Base-by-base conservation (phyloP, 2,888 invertebrate species). In the Empis stercorea region DNA sequence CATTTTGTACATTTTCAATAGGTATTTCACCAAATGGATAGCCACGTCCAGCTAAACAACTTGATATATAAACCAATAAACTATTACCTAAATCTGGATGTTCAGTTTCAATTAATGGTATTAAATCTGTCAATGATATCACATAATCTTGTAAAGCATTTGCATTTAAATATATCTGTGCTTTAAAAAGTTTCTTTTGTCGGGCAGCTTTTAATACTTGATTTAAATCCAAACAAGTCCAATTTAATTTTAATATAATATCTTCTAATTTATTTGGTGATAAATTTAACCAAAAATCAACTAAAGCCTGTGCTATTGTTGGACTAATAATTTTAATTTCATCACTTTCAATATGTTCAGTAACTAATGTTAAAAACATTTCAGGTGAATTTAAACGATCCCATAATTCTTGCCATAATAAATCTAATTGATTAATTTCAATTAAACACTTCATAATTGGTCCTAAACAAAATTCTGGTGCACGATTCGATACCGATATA, bases 1-100 rank as follows among this genome's bases (percentile, higher is more conserved):
- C 86, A 58, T 75, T 72, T 30, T 75, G 73, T 9, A 79, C 75
- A 43, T 75, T 68, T 32, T 76, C 74, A 10, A 72, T 70, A 0
- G 80, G 77, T 55, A 88, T 79, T 56, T 81, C 78, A 0, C 88
- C 88, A 37, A 72, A 72, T 1, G 88, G 89, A 70, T 87, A 92
- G 1, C 84, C 85, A 48, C 86, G 72, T 1, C 89, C 92, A n/a
- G 87, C 84, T 52, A 92, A 71, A 60, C 91, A 91, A 54, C 88
- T 87, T 52, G 86, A 87, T 30, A 88, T 78, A 61, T 91, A 92
- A 3, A 92, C 87, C 44, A 93, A 69, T 54, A 92, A 68, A 52
- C 85, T 85, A 60, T 91, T 89, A 9, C 91, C 92, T 40, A 88
- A 72, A 54, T 80, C 66, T 50, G 71, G 66, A 3, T 68, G 66